Conservation (phyloP, 2,113 vertebrate genomes). For the Labeo catla region DNA sequence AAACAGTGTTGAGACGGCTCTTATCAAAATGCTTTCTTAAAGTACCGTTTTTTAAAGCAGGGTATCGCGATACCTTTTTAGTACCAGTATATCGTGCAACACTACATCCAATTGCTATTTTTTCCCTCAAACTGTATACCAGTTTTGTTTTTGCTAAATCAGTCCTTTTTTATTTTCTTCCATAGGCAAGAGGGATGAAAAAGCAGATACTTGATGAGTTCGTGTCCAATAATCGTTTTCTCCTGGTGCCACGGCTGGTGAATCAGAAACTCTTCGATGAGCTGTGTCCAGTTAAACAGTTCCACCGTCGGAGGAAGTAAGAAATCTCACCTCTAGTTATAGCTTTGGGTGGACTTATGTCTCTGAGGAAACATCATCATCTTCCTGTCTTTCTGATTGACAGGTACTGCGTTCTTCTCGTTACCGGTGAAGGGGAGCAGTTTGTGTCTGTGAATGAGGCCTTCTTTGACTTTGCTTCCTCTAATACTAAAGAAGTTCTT, state of each 20-base stretch:
- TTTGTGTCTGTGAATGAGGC: conserved; percentile 78
- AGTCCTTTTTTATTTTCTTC: neutral
- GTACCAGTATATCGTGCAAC: too few species aligned
- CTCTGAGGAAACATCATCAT: neutral
- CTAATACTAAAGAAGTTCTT: conserved; percentile 87
- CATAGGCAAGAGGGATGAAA: conserved; percentile 88
- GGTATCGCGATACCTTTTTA: too few species aligned
- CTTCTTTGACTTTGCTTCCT: conserved; percentile 87
- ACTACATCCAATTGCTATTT: neutral
- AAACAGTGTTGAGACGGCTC: too few species aligned
- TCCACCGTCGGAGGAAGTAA: conserved; percentile 93
- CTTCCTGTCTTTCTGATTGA: neutral
- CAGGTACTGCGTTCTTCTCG: conserved; percentile 91
- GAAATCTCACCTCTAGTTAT: conserved; percentile 44
- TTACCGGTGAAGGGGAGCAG: conserved; percentile 82
- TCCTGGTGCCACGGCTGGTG: conserved; percentile 87
- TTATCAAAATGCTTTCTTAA: too few species aligned
- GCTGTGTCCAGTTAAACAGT: conserved; percentile 91
- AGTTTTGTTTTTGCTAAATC: neutral
- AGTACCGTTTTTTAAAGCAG: too few species aligned
- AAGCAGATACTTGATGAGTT: conserved; percentile 92
- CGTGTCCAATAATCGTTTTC: conserved; percentile 91
- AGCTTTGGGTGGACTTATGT: too few species aligned
- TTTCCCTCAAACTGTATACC: too few species aligned
- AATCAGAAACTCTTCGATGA: conserved; percentile 93